Evolutionary conservation across 2,797 vertebrate genomes (phyloP).

Genomic region (Nannoperca obscura): DNA sequence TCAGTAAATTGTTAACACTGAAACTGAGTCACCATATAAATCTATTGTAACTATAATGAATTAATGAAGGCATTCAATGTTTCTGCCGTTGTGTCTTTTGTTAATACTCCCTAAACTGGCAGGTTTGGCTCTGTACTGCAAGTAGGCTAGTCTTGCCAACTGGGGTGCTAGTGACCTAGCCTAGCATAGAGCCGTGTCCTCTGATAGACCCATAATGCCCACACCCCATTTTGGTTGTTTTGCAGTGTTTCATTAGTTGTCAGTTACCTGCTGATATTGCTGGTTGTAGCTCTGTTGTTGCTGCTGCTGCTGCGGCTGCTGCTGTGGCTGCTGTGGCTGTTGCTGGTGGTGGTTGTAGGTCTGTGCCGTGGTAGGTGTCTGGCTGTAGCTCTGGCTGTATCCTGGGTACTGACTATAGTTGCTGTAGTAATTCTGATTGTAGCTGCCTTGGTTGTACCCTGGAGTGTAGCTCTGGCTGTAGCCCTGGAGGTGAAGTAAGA

Average conservation of each 20-base stretch:
- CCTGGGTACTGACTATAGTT: conserved; percentile 89
- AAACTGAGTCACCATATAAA: too few species aligned
- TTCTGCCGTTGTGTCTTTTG: too few species aligned
- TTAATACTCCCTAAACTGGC: not conserved
- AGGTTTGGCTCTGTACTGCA: not conserved
- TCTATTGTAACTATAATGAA: not conserved
- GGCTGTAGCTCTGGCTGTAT: conserved; percentile 88
- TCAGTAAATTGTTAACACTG: not conserved
- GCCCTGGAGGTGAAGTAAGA: conserved; percentile 57
- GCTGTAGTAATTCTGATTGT: conserved; percentile 90
- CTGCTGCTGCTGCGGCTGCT: conserved; percentile 36
- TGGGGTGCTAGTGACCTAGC: not conserved
- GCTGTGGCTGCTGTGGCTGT: conserved; percentile 41
- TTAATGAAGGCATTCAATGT: not conserved
- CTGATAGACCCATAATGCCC: not conserved
- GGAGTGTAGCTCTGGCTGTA: conserved; percentile 86
- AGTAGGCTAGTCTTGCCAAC: not conserved
- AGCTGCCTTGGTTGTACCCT: conserved; percentile 87
- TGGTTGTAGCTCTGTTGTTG: conserved; percentile 89
- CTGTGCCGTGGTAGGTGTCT: conserved; percentile 80
- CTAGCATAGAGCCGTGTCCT: not conserved
- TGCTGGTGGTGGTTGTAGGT: conserved; percentile 86
- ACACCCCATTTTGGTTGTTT: not conserved
- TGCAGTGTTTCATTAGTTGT: not conserved
- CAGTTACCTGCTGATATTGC: conserved; percentile 92